A percentile compares a stretch with the other conserved stretches of the same genome.
These are phyloP conservation scores for Dipodomys ordii DNA, from an alignment of 2,113 vertebrate species.

Conservation along the genomic window DNA sequence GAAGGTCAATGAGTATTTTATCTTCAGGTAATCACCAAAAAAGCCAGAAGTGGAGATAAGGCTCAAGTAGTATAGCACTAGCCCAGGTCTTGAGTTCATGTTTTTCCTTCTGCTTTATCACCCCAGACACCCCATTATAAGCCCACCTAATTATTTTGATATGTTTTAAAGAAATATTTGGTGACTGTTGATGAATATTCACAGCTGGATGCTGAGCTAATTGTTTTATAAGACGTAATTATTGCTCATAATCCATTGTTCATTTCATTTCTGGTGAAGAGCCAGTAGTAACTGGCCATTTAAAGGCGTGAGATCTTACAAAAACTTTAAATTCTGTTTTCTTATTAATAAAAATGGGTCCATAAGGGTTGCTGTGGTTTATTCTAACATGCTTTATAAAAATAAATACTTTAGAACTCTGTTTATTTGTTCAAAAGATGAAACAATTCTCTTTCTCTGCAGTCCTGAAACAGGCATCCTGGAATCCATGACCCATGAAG, in stretches of 20 bases:
- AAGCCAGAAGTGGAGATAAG: too few relatives aligned
- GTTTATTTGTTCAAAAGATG: constrained; percentile 47
- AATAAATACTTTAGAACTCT: constrained; percentile 45
- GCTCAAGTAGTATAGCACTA: too few relatives aligned
- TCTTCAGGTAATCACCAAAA: too few relatives aligned
- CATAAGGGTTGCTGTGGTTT: constrained; percentile 30
- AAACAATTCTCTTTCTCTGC: constrained; percentile 61
- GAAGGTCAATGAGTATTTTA: too few relatives aligned
- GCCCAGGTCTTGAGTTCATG: too few relatives aligned
- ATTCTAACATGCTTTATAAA: neutral
- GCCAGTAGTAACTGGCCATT: neutral
- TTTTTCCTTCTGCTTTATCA: neutral
- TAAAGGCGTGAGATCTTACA: constrained; percentile 5
- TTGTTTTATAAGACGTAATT: constrained; percentile 14
- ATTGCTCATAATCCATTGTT: constrained; percentile 2
- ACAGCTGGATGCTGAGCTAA: neutral
- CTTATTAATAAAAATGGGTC: constrained; percentile 46
- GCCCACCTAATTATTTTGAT: neutral
- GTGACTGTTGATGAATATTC: constrained; percentile 8
- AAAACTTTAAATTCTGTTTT: constrained; percentile 47
- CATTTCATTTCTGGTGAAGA: neutral
- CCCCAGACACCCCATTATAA: neutral
- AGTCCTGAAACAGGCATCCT: constrained; percentile 34
- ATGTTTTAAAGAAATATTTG: constrained; percentile 5
- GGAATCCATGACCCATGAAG: constrained; percentile 66